Conservation (phyloP, 2,797 vertebrate genomes). For the Chaetophractus vellerosus region DNA sequence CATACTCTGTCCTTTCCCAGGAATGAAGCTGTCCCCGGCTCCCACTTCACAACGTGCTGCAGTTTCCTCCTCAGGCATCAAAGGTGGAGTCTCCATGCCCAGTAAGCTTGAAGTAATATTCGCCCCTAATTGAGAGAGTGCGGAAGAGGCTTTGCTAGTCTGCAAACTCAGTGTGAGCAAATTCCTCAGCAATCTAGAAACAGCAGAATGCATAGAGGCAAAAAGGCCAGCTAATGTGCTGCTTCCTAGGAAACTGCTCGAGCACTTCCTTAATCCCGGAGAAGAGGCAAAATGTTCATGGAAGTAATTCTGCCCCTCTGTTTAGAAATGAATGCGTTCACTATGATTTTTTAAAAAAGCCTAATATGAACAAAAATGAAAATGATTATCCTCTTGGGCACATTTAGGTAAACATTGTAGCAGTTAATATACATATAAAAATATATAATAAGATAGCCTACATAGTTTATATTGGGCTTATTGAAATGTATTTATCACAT, state of each 20-base stretch:
- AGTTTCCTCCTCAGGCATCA: neutral
- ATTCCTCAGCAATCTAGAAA: conserved; percentile 35
- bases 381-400: neutral
- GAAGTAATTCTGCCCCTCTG: neutral
- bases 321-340: conserved; percentile 6
- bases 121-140: neutral
- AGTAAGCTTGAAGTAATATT: neutral
- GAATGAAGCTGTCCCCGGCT: neutral
- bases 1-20: neutral
- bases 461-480: neutral
- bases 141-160: neutral
- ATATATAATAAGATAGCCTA: neutral
- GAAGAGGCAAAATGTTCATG: neutral
- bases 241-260: neutral
- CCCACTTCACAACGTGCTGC: neutral
- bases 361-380: neutral
- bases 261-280: neutral
- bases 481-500: neutral
- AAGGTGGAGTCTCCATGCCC: neutral
- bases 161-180: neutral
- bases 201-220: neutral
- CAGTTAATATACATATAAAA: neutral
- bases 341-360: neutral
- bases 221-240: neutral
- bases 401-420: neutral